These are phyloP conservation scores for Anhinga rufa DNA, from an alignment of 2,113 vertebrate genomes.

Conservation along the genomic window DNA sequence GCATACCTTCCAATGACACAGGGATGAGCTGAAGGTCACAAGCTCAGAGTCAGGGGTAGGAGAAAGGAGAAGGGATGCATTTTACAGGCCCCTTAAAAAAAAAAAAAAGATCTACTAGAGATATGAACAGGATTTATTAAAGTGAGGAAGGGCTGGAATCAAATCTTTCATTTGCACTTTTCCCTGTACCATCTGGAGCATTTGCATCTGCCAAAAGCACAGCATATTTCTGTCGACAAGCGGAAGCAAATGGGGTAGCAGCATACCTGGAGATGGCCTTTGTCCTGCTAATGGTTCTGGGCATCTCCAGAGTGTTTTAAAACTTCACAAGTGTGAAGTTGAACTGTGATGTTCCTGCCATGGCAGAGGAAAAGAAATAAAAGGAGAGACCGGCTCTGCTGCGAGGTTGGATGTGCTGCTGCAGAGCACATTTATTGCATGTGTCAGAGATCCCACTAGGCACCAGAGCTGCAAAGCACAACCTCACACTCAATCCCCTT, in stretches of 20 bases:
- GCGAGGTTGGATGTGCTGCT: neutral
- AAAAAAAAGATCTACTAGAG: neutral
- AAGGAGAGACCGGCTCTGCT: neutral
- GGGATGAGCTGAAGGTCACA: neutral
- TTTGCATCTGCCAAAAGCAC: conserved; percentile 20
- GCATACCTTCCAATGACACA: neutral
- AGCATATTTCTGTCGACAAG: rapidly evolving
- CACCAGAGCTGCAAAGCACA: neutral
- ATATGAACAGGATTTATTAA: neutral
- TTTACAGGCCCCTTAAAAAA: neutral
- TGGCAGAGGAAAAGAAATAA: neutral
- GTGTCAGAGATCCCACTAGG: neutral
- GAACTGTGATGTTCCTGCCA: neutral
- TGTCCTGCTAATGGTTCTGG: neutral
- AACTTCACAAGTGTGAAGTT: neutral
- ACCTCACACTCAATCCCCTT: neutral
- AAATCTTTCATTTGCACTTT: conserved; percentile 31
- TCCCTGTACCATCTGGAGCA: conserved; percentile 24
- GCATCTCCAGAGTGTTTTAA: neutral
- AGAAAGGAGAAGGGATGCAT: neutral
- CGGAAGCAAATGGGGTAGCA: neutral
- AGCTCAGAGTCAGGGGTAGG: neutral
- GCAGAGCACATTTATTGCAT: neutral
- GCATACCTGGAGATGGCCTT: neutral
- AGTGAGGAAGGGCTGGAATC: neutral